Conservation (phyloP, 2,888 invertebrate genomes). For the Mythimna vitellina region DNA sequence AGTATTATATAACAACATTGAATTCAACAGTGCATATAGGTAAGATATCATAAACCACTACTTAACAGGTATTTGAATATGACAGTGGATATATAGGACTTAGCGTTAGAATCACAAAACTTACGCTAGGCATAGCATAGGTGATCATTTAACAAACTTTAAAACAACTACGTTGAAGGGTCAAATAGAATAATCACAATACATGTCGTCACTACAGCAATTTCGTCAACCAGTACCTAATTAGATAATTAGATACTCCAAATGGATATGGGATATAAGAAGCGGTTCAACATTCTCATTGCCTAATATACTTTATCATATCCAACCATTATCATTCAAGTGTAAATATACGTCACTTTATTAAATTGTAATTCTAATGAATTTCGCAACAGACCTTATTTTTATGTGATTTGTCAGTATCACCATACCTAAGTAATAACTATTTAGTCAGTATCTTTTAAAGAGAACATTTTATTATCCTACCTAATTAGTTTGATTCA, state of each 20-base stretch:
- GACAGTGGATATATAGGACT: slow-evolving; percentile 82
- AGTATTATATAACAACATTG: slow-evolving; percentile 70
- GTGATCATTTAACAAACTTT: slow-evolving; percentile 75
- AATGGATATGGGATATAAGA: slow-evolving; percentile 50
- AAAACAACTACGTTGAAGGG: slow-evolving; percentile 81
- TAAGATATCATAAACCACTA: slow-evolving; percentile 68
- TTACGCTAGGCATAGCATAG: slow-evolving; percentile 81
- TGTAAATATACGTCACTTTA: slow-evolving; percentile 70
- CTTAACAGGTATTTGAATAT: slow-evolving; percentile 75
- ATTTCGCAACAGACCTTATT: slow-evolving; percentile 85
- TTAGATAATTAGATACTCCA: slow-evolving; percentile 50
- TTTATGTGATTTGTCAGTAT: slow-evolving; percentile 80
- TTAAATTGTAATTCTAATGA: slow-evolving; percentile 65
- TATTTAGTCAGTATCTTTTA: slow-evolving; percentile 81
- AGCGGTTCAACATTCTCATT: slow-evolving; percentile 59
- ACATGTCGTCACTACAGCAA: slow-evolving; percentile 67
- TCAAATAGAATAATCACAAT: slow-evolving; percentile 75
- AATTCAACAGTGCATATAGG: slow-evolving; percentile 73
- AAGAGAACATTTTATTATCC: slow-evolving; percentile 81
- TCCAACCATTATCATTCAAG: slow-evolving; percentile 66
- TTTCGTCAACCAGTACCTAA: slow-evolving; percentile 60
- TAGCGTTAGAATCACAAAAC: slow-evolving; percentile 83
- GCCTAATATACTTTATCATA: slow-evolving; percentile 63
- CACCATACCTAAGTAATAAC: slow-evolving; percentile 81
- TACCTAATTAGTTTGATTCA: slow-evolving; percentile 76